Evolutionary conservation across 2,888 invertebrate species (phyloP).

Genomic region (Tetragonula carbonaria): DNA sequence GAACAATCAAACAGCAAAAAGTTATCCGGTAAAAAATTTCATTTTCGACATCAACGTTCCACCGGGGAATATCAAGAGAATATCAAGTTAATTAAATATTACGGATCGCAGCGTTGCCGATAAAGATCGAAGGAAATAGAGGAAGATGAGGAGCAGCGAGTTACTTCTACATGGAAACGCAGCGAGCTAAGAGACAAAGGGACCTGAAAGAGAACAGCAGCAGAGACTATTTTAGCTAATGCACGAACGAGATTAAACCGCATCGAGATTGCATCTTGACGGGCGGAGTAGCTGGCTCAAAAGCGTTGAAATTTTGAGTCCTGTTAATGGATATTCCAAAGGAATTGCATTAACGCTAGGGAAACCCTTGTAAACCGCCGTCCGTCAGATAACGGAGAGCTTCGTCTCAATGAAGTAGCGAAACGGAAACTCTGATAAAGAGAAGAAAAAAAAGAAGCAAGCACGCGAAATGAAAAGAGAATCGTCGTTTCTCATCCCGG

Average conservation of each 20-base stretch:
- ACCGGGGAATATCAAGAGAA: neutral
- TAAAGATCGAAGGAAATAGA: slow-evolving; percentile 4
- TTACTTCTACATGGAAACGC: neutral
- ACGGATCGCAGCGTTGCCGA: neutral
- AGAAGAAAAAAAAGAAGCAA: neutral
- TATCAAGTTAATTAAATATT: neutral
- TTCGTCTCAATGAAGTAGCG: neutral
- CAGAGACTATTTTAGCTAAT: slow-evolving; percentile 44
- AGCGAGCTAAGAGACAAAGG: slow-evolving; percentile 10
- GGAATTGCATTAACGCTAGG: slow-evolving; percentile 49
- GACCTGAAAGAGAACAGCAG: slow-evolving; percentile 18
- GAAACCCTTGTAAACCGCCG: slow-evolving; percentile 53
- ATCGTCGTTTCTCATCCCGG: neutral
- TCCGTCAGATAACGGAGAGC: slow-evolving; percentile 14
- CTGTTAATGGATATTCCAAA: slow-evolving; percentile 47
- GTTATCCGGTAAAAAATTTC: neutral
- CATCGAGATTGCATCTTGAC: slow-evolving; percentile 61
- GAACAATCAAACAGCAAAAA: neutral
- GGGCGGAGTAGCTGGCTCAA: slow-evolving; percentile 20
- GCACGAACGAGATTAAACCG: slow-evolving; percentile 60
- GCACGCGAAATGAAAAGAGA: neutral
- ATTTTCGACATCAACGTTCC: neutral
- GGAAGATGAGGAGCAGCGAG: neutral
- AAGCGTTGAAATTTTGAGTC: slow-evolving; percentile 53
- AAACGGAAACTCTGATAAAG: neutral